A percentile compares a stretch with the other conserved stretches of the same genome.
Evolutionary conservation across 2,888 invertebrate genomes (phyloP).

Genomic region (Nymphalis urticae): DNA sequence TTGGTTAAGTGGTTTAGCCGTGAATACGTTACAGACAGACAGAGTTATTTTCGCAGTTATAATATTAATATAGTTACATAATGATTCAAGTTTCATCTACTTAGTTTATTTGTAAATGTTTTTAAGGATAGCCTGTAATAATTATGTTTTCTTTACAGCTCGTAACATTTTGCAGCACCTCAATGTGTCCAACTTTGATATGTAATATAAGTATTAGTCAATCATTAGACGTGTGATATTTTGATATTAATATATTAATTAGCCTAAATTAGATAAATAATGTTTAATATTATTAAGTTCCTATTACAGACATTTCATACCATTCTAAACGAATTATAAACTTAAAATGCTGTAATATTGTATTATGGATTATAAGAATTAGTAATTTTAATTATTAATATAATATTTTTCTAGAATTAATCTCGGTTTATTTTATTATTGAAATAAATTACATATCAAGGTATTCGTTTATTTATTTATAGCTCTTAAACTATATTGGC

Average conservation of each 20-base stretch:
- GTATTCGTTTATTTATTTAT: slow-evolving; percentile 30
- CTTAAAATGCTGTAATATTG: background rate
- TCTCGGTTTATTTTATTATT: background rate
- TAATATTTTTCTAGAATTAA: background rate
- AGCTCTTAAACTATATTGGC: slow-evolving; percentile 47
- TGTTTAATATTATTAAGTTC: background rate
- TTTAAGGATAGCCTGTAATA: background rate
- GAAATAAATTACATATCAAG: slow-evolving; percentile 30
- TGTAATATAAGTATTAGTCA: slow-evolving; percentile 44
- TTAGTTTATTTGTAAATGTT: too few species aligned
- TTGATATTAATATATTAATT: slow-evolving; percentile 14
- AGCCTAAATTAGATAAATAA: slow-evolving; percentile 7
- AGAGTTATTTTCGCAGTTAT: too few species aligned
- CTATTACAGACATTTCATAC: slow-evolving; percentile 1
- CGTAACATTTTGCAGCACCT: slow-evolving; percentile 91
- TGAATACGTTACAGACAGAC: too few species aligned
- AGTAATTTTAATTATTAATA: slow-evolving; percentile 5
- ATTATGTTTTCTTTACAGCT: slow-evolving; percentile 71
- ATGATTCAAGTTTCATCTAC: too few species aligned
- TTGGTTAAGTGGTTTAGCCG: too few species aligned
- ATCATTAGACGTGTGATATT: slow-evolving; percentile 28
- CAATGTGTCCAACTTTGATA: slow-evolving; percentile 89
- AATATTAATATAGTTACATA: too few species aligned
- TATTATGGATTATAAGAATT: background rate
- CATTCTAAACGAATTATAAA: background rate